Evolutionary conservation across 2,888 invertebrate genomes (phyloP).

Genomic region (Seira sanloemensis): DNA sequence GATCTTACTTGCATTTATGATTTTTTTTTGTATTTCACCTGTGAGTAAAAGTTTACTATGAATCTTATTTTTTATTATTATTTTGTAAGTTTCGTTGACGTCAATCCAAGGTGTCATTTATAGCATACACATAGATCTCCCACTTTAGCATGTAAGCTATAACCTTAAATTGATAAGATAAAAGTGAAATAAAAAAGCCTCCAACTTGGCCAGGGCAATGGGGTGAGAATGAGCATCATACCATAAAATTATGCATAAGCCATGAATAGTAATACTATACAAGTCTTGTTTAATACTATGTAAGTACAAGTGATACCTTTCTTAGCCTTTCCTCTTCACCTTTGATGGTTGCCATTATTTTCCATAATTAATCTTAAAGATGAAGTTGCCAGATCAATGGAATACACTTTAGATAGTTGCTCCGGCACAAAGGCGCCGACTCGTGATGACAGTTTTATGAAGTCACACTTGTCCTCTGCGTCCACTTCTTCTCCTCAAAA

Average conservation of each 20-base stretch:
- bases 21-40: neutral
- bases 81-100: neutral
- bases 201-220: too few relatives aligned
- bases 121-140: slow-evolving; percentile 6
- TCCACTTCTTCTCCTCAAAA: slow-evolving; percentile 31
- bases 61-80: neutral
- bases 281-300: too few relatives aligned
- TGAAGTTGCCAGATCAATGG: slow-evolving; percentile 32
- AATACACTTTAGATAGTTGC: slow-evolving; percentile 55
- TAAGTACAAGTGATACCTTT: too few relatives aligned
- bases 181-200: neutral
- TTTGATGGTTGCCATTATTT: neutral
- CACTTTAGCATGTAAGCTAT: neutral
- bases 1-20: neutral
- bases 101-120: neutral
- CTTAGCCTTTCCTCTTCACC: neutral
- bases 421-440: slow-evolving; percentile 56
- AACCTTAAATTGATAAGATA: neutral
- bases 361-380: slow-evolving; percentile 63
- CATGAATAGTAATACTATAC: neutral
- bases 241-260: slow-evolving; percentile 6
- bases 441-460: slow-evolving; percentile 63
- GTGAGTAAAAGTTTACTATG: neutral
- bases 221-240: too few relatives aligned
- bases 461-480: slow-evolving; percentile 53